These are phyloP conservation scores for Diarsia brunnea DNA, from an alignment of 2,888 invertebrate species.

Conservation along the genomic window DNA sequence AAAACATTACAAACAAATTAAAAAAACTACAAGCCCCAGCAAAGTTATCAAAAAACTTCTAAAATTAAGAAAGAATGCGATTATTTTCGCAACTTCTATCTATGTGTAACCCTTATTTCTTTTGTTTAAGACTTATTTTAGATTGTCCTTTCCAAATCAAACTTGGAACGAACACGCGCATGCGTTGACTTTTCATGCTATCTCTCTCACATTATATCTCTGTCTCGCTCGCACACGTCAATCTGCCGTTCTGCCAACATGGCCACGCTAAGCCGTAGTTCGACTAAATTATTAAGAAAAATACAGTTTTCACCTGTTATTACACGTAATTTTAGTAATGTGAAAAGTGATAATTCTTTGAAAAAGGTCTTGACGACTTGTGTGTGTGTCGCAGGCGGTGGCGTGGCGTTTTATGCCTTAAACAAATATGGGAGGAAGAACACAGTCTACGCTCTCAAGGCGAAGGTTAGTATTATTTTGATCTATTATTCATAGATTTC, in stretches of 20 bases:
- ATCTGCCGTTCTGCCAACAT: conserved; percentile 88
- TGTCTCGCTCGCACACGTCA: conserved; percentile 78
- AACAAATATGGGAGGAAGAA: conserved; percentile 80
- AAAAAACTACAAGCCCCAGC: neutral
- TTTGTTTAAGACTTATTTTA: neutral
- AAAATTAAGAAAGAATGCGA: conserved; percentile 16
- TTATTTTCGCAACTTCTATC: neutral
- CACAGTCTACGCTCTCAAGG: conserved; percentile 87
- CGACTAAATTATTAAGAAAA: conserved; percentile 86
- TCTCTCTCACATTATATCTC: conserved; percentile 32
- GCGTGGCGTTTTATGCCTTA: conserved; percentile 82
- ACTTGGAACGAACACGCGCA: conserved; percentile 63
- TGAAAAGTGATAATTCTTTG: conserved; percentile 77
- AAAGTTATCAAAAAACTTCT: neutral
- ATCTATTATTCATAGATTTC: conserved; percentile 45
- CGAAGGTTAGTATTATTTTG: conserved; percentile 82
- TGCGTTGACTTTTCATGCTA: conserved; percentile 60
- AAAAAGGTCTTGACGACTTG: conserved; percentile 82
- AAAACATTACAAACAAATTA: neutral
- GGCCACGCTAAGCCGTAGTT: conserved; percentile 87
- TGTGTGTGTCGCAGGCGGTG: conserved; percentile 85
- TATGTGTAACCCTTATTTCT: neutral
- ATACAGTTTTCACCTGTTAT: conserved; percentile 79
- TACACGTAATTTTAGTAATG: conserved; percentile 80
- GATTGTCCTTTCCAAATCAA: neutral